phyloP scores from a whole-genome alignment of 1,140 invertebrate genomes.

The Drosophila sucinea region DNA sequence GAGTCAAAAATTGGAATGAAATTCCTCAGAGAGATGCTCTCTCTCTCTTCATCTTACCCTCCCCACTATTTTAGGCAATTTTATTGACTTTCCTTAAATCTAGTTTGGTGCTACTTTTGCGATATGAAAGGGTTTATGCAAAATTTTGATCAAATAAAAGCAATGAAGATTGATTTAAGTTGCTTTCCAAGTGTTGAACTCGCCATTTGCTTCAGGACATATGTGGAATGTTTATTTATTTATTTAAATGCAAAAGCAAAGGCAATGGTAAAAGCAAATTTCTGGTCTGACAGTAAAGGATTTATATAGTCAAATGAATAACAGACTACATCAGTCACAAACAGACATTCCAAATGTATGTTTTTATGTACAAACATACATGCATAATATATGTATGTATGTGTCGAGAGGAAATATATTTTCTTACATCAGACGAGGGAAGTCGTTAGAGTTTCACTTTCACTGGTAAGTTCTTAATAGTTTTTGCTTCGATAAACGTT shows the following conservation, averaged over 20 bases:
- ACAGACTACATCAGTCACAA: constrained; percentile 17
- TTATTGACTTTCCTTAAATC: not conserved
- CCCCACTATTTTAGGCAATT: not conserved
- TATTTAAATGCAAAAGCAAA: constrained; percentile 9
- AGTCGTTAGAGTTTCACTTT: constrained; percentile 3
- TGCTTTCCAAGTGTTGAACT: not conserved
- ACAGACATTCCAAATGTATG: not conserved
- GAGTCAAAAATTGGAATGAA: no score
- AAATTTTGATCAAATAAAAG: no score
- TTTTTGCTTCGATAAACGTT: constrained; percentile 1
- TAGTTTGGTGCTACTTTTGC: no score
- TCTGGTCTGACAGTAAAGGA: constrained; percentile 20
- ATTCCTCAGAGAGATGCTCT: no score
- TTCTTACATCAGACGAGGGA: not conserved
- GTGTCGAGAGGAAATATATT: not conserved
- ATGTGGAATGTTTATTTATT: constrained; percentile 11
- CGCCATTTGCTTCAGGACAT: not conserved
- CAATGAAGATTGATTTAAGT: no score
- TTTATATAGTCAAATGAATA: constrained; percentile 23
- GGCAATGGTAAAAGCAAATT: not conserved
- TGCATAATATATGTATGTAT: not conserved
- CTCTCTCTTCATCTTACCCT: no score
- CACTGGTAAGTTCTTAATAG: not conserved
- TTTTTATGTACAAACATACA: not conserved
- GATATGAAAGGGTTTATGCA: no score